A percentile compares a stretch with the other conserved stretches of the same genome.
Evolutionary conservation across 2,113 vertebrate genomes (phyloP).

Genomic region (Danio rerio): GRCz12tu NC_133200.1:18215501-18216000

Average conservation of each 20-base stretch:
- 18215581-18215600: slow-evolving; percentile 87
- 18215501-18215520: slow-evolving; percentile 21
- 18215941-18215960: too few relatives aligned
- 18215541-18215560: slow-evolving; percentile 9
- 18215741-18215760: not conserved
- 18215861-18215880: too few relatives aligned
- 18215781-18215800: not conserved
- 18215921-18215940: too few relatives aligned
- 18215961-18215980: too few relatives aligned
- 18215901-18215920: too few relatives aligned
- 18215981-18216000: too few relatives aligned
- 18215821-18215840: too few relatives aligned
- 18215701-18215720: slow-evolving; percentile 85
- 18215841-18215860: too few relatives aligned
- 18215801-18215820: not conserved
- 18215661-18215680: slow-evolving; percentile 91
- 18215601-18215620: slow-evolving; percentile 96
- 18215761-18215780: not conserved
- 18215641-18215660: slow-evolving; percentile 90
- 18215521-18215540: not conserved
- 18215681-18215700: slow-evolving; percentile 85
- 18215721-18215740: not conserved
- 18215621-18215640: slow-evolving; percentile 94
- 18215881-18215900: too few relatives aligned
- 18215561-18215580: not conserved